These are phyloP conservation scores for Coleophora deauratella DNA, from an alignment of 2,888 invertebrate genomes.

Conservation along the genomic window DNA sequence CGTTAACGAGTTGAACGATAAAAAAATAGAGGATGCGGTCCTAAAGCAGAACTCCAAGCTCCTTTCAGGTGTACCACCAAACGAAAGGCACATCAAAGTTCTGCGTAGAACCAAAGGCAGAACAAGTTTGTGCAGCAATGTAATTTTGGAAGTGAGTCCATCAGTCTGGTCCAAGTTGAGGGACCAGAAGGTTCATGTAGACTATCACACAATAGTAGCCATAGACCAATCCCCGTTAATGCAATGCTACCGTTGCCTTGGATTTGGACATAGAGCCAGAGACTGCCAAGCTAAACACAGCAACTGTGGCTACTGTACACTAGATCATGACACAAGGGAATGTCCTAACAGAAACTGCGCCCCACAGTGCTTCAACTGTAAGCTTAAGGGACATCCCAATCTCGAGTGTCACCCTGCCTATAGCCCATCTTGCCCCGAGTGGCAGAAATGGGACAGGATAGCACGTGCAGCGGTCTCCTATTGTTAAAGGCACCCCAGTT, in stretches of 20 bases:
- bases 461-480: slow-evolving; percentile 6
- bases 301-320: background rate
- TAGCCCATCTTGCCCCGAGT: background rate
- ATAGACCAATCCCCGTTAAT: background rate
- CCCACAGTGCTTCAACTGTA: background rate
- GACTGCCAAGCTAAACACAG: background rate
- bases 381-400: no score
- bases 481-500: no score
- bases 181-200: background rate
- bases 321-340: background rate
- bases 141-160: background rate
- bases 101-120: background rate
- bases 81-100: background rate
- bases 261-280: background rate
- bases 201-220: background rate
- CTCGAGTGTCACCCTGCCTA: background rate
- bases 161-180: background rate
- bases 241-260: background rate
- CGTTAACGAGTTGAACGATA: background rate
- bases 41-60: background rate
- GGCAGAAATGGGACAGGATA: slow-evolving; percentile 10
- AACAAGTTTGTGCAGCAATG: background rate
- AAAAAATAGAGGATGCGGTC: background rate
- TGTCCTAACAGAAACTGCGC: background rate
- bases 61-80: background rate